Evolutionary conservation across 2,113 vertebrate species (phyloP), one percentile per base, ranked within the genome.

Genomic region (Nesogale talazaci): DNA sequence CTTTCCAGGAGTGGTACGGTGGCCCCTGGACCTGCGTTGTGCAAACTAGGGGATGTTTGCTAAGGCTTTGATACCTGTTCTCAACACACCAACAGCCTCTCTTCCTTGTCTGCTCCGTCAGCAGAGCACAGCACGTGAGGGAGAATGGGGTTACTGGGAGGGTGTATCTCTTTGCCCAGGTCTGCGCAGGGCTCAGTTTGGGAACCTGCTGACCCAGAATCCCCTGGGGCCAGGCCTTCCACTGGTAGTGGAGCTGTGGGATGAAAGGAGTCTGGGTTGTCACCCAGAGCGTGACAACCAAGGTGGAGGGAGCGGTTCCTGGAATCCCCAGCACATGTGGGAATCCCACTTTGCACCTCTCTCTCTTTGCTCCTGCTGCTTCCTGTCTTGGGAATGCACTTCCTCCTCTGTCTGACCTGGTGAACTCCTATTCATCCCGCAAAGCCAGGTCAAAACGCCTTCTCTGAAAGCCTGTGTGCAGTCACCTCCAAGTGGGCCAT

Each of bases 71-170:
- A 67, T 36, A n/a, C n/a, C 36, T 86, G 23, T 27, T 72, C 36
- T 40, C 15, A 3, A 0, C 86, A 83, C 63, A 94, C 95, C 96
- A 90, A 84, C 72, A 56, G 69, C 85, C 84, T 96, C 95, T 90
- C 95, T 95, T 93, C 93, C 95, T 90, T 88, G 65, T 93, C 83
- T 95, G 96, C 90, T 94, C 92, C 90, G 89, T 84, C 27, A 38
- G 82, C 91, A 74, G 65, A 83, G 94, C 88, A 79, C 67, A 86
- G 92, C 88, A 80, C 83, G 25, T 42, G 88, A 40, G 74, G 76
- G 85, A 19, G 88, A 96, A 95, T 2, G 12, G 4, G 70, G 75
- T 81, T 75, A 67, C 67, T 87, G 93, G 59, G 1, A 87, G 83
- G 67, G 61, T 52, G 52, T 27, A 19, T 90, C 67, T 95, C 4